Evolutionary conservation across 2,797 vertebrate genomes (phyloP), one percentile per base, ranked within the genome.

Genomic region (Macropodus opercularis): DNA sequence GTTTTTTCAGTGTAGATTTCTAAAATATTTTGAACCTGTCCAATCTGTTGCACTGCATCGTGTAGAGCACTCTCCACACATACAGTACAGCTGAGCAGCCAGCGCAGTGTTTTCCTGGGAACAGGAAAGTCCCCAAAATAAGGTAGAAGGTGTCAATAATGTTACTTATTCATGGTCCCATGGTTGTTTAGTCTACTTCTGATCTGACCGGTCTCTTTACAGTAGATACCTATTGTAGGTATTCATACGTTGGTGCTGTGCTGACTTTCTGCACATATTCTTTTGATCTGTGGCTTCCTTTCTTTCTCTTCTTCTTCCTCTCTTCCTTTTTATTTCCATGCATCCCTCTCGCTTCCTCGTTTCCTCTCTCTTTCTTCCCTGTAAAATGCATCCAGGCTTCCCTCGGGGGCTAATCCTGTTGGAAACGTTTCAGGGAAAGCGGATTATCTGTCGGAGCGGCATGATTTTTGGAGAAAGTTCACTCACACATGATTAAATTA

Each of bases 401-500:
- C 81, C 74, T 87, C 59, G 57, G 78, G 89, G 77, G 58, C 81
- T 91, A 90, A 91, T 91, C 88, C 88, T 85, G 83, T 90, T 90
- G 90, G 85, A 88, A 86, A 89, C 83, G 63, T 92, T 91, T 89
- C 89, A 83, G 84, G 85, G 81, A 88, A 91, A 92, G 89, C 87
- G 87, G 87, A 91, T 93, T 91, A 91, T 86, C 76, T 85, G 79
- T 84, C 68, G 76, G 83, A 86, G 86, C 83, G 60, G 85, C 85
- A 82, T 85, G 83, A 84, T 90, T 90, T 90, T 79, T 79, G 85
- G 79, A 85, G 80, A 90, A 89, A 90, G 83, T 89, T 92, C 87
- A 85, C 89, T 90, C 87, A 77, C 85, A 86, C 86, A 88, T 90
- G 88, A 92, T 92, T 92, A 84, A 91, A 89, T 90, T 90, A 89